A percentile compares a stretch with the other conserved stretches of the same genome.
These are phyloP conservation scores for Aleiodes alternator DNA, from an alignment of 2,888 invertebrate genomes.

Conservation along the genomic window DNA sequence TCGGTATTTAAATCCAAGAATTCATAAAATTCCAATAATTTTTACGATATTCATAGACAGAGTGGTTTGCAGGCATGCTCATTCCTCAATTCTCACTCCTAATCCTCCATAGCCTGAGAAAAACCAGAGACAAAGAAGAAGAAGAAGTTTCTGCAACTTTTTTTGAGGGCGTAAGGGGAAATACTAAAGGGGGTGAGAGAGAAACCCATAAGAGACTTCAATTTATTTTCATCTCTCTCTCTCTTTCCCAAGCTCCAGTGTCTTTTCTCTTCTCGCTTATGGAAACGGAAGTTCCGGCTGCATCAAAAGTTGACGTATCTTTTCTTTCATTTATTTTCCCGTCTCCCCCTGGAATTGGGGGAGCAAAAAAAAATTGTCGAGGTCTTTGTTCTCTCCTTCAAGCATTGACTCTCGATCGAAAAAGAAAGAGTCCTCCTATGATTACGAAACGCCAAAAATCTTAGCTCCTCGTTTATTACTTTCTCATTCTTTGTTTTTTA, in stretches of 20 bases:
- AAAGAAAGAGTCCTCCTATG: constrained; percentile 27
- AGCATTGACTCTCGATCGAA: constrained; percentile 11
- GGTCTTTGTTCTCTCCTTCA: constrained; percentile 24
- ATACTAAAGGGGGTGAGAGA: constrained; percentile 28
- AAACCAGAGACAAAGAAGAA: no score
- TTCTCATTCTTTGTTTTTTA: constrained; percentile 12
- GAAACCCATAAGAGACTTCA: constrained; percentile 46
- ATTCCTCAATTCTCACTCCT: neutral
- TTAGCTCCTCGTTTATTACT: constrained; percentile 28
- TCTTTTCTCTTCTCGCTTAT: constrained; percentile 13
- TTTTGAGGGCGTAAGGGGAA: constrained; percentile 20
- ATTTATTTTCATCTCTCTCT: neutral
- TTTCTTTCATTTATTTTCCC: constrained; percentile 25
- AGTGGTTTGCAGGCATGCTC: no score
- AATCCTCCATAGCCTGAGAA: no score
- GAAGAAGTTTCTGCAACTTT: no score
- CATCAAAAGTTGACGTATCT: constrained; percentile 24
- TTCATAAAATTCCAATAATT: no score
- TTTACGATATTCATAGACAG: no score
- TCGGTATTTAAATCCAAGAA: no score
- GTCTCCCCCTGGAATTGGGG: neutral
- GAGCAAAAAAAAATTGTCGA: constrained; percentile 25
- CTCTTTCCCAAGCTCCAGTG: neutral
- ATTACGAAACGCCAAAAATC: constrained; percentile 38
- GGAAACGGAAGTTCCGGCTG: constrained; percentile 19